These are phyloP conservation scores for Caenorhabditis plicata DNA, from an alignment of 2,888 invertebrate species.

Conservation along the genomic window DNA sequence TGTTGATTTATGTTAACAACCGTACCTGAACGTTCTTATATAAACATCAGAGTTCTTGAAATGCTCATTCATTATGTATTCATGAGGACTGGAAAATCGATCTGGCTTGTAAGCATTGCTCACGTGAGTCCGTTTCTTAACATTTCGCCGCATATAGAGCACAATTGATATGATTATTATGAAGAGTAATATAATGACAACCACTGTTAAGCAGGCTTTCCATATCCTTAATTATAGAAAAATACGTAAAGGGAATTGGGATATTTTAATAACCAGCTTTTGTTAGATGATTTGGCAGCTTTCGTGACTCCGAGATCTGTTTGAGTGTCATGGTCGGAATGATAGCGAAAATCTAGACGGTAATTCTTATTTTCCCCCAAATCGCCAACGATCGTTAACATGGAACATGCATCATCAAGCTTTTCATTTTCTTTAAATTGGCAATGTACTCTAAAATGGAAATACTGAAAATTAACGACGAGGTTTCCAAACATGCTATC, in stretches of 20 bases:
- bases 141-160: constrained; percentile 37
- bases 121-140: constrained; percentile 31
- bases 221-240: too few species aligned
- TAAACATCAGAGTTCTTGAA: too few species aligned
- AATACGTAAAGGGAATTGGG: too few species aligned
- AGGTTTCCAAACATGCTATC: constrained; percentile 6
- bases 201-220: too few species aligned
- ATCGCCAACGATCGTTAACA: constrained; percentile 9
- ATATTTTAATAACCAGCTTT: too few species aligned
- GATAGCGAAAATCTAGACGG: constrained; percentile 8
- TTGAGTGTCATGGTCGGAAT: constrained; percentile 18
- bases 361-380: constrained; percentile 19
- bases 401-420: constrained; percentile 9
- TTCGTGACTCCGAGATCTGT: constrained; percentile 13
- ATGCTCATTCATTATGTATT: constrained; percentile 8
- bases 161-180: constrained; percentile 27
- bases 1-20: background rate
- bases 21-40: constrained; percentile 16
- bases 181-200: too few species aligned
- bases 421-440: constrained; percentile 1
- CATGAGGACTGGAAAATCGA: too few species aligned
- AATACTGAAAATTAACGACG: background rate
- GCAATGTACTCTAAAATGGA: constrained; percentile 26
- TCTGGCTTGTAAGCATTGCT: too few species aligned
- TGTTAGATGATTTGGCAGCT: too few species aligned